Evolutionary conservation across 1,140 invertebrate genomes (phyloP), one percentile per base, ranked within the genome.

Genomic region (Lasaia peninsularis): DNA sequence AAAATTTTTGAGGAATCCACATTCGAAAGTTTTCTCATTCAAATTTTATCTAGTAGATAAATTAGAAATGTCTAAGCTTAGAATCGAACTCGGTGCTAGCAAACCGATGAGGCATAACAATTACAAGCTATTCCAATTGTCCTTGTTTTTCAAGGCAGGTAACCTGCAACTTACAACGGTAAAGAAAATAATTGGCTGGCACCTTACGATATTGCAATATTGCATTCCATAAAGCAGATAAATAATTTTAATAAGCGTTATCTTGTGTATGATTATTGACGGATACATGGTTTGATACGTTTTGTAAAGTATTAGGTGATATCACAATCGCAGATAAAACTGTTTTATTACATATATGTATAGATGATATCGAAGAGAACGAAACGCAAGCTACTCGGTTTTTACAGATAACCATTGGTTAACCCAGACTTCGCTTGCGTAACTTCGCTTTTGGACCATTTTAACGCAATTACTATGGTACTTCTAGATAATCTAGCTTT

Each of bases 91-190:
- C 24, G 18, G 37, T 58, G 34, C 54, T 59, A 56, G 63, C 63
- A 66, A 56, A 62, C 12, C 34, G 59, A 53, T 67, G 55, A 69
- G 59, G 66, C 63, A 54, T 62, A 63, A 64, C 64, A 65, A 63
- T 58, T 66, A 48, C n/a, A 61, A 49, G 16, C 59, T 51, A 10
- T 11, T 48, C 52, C 53, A 18, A 57, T 49, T 61, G 66, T 58
- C 67, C 64, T 72, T 69, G 67, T 69, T 66, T 72, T 69, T 66
- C 63, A 68, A 68, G 56, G 60, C 63, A 63, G 44, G 44, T 20
- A 20, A 28, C 52, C 4, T 28, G 24, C 24, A 28, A 60, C 57
- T 62, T 72, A 62, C 62, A 72, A 51, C 58, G 56, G 56, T 55
- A 65, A 60, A 69, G 66, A 70, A 70, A 63, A 69, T 68, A 68